Evolutionary conservation across 2,888 invertebrate genomes (phyloP), one percentile per base, ranked within the genome.

Genomic region (Mythimna loreyi): DNA sequence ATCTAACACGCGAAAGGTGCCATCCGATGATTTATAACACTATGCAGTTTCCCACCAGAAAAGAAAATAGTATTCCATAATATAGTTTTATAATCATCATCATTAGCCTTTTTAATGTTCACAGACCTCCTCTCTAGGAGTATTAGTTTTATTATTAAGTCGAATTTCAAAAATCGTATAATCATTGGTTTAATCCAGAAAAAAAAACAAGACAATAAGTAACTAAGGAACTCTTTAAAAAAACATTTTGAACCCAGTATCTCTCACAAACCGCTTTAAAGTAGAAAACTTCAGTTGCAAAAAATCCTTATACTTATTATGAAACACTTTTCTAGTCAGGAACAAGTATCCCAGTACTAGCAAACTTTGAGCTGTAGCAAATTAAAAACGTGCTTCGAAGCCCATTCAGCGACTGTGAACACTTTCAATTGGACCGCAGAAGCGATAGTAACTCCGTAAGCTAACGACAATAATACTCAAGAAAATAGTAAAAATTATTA

Each of bases 381-480:
- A 92, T 93, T 87, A 92, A 92, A 90, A 88, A 92, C 92, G 92
- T 93, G 92, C 89, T 85, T 81, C 71, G 65, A 59, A 65, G 74
- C 47, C 30, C 56, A 53, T 72, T 58, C 40, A 60, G 45, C 85
- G 60, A 57, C 75, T 76, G 60, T 53, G 66, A 59, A 21, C 49
- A 55, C 23, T 63, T 53, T 56, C 52, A 55, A 63, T 56, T 11
- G 53, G 23, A 11, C 30, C 16, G 23, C 45, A 56, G 50, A 47
- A 56, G 50, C 43, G 16, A 23, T 43, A 9, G 58, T 8, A n/a
- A 33, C 50, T 28, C 25, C 30, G 7, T 40, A 11, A 49, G n/a
- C 7, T 30, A 47, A 52, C 1, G 16, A 56, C 25, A 36, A 78
- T 63, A 62, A 58, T 25, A 68, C 11, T 33, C 1, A 1, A 19